Conservation (phyloP, 2,888 invertebrate species). For the Suillia variegata region DNA sequence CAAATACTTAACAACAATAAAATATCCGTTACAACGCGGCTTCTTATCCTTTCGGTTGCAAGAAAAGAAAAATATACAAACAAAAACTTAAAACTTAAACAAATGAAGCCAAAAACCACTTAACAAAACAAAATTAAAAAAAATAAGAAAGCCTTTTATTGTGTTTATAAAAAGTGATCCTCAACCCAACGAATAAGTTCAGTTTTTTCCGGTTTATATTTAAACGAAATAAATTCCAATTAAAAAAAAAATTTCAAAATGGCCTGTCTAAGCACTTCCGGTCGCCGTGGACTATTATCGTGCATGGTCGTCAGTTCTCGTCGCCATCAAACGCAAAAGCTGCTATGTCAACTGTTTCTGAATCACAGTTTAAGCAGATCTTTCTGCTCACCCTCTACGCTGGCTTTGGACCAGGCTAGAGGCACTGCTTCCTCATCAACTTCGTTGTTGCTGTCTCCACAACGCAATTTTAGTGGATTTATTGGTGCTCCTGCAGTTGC, state of each 20-base stretch:
- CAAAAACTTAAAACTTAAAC: background rate
- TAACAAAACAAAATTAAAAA: background rate
- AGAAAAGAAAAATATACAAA: no score
- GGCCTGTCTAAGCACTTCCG: conserved; percentile 58
- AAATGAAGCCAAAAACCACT: background rate
- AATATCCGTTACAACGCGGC: background rate
- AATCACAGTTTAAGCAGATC: conserved; percentile 36
- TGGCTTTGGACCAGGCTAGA: background rate
- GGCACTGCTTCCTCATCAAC: conserved; percentile 1
- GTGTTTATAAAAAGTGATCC: conserved; percentile 12
- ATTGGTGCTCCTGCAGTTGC: conserved; percentile 16
- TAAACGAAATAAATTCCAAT: conserved; percentile 24
- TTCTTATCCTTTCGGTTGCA: background rate
- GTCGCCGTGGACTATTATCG: conserved; percentile 48
- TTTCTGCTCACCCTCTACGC: conserved; percentile 3
- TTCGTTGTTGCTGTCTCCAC: conserved; percentile 25
- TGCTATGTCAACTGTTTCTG: conserved; percentile 48
- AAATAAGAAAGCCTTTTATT: no score
- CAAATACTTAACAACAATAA: background rate
- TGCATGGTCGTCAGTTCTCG: conserved; percentile 47
- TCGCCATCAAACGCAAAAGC: conserved; percentile 49
- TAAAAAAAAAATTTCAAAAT: conserved; percentile 40
- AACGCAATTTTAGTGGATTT: conserved; percentile 46
- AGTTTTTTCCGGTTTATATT: no score
- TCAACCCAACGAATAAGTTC: no score